Evolutionary conservation across 2,113 vertebrate species (phyloP), one percentile per base, ranked within the genome.

Genomic region (Holacanthus passer): DNA sequence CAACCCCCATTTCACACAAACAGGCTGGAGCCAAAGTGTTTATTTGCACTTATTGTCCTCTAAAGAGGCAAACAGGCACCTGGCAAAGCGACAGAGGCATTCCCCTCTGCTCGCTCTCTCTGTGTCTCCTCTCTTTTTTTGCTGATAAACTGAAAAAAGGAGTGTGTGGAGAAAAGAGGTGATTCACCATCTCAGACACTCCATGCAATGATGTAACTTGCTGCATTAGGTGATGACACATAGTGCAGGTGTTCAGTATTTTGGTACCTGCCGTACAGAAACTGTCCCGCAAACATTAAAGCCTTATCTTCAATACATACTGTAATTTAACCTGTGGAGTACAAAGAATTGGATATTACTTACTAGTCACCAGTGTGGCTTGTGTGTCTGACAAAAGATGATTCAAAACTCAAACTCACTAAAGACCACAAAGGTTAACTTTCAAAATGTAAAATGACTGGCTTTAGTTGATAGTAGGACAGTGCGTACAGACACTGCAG

Each of bases 141-240:
- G 60, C 66, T 20, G 70, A 82, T 60, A 43, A 62, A 63, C 59
- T 3, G 7, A 43, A 24, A 76, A 64, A 45, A 10, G 14, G 20
- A 27, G 27, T 31, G 55, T 39, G 50, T 24, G 32, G 29, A 48
- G 13, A 56, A 69, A 66, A 35, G 7, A 65, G 67, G 68, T 66
- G 81, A 77, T 74, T 76, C 64, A 71, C 73, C 27, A 20, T 32
- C 60, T 59, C 56, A 75, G 29, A 73, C 64, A 3, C 73, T 62
- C 45, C 32, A n/a, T 6, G 20, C 27, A 22, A 0, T 82, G 75
- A 88, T 82, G 86, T 67, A 79, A 87, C 82, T 17, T 50, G 35
- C 56, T 71, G 64, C 70, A 67, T 63, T 29, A 39, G 27, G 31
- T 75, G 59, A 71, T 82, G 69, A 78, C 47, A 78, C 55, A 55